Conservation (phyloP, 2,113 vertebrate species). For the Odobenus rosmarus region DNA sequence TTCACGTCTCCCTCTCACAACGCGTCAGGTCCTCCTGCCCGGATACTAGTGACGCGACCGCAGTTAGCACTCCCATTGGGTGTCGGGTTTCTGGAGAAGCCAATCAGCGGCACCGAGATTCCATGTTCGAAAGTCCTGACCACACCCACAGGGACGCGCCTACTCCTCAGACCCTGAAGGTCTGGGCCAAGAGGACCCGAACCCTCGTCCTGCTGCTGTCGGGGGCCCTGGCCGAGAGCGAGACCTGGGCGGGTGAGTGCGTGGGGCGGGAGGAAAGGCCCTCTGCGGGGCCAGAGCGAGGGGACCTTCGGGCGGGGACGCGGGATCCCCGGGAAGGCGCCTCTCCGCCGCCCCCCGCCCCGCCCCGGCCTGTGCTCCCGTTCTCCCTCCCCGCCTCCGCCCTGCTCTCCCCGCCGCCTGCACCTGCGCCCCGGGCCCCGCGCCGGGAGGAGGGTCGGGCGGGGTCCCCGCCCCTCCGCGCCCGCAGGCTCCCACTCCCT, state of each 20-base stretch:
- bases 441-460: not conserved
- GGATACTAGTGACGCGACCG: not conserved
- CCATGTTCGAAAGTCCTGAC: not conserved
- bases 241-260: not conserved
- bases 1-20: not conserved
- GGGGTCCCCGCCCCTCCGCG: not conserved
- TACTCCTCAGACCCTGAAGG: not conserved
- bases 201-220: not conserved
- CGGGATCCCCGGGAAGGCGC: not conserved
- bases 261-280: not conserved
- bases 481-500: conserved; percentile 32
- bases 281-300: not conserved
- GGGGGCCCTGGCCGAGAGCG: not conserved
- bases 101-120: not conserved
- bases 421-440: not conserved
- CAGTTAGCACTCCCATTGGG: not conserved
- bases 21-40: not conserved
- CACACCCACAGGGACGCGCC: not conserved
- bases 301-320: rapidly evolving
- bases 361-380: rapidly evolving
- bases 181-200: rapidly evolving
- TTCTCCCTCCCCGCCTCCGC: rapidly evolving
- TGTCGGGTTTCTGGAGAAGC: not conserved
- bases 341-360: rapidly evolving
- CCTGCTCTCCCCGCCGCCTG: not conserved